Conservation (phyloP, 2,113 vertebrate genomes). For the Ochotona curzoniae region DNA sequence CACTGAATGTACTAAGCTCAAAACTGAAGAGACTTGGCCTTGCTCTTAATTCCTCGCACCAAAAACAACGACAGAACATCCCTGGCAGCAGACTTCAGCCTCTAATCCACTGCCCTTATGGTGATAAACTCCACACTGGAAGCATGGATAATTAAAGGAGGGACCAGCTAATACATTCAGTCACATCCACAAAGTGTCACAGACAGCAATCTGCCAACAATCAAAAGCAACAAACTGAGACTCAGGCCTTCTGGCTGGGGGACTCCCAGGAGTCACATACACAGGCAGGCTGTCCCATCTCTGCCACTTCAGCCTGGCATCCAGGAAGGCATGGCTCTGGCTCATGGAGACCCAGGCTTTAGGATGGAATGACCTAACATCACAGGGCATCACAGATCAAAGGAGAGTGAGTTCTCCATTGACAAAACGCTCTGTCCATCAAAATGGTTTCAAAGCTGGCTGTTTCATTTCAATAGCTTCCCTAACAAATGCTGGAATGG, state of each 20-base stretch:
- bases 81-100: slow-evolving; percentile 39
- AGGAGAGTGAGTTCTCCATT: neutral
- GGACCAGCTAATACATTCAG: neutral
- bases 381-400: neutral
- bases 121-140: slow-evolving; percentile 46
- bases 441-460: neutral
- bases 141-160: slow-evolving; percentile 29
- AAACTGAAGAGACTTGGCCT: neutral
- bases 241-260: neutral
- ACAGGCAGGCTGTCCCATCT: neutral
- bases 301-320: neutral
- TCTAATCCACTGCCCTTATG: slow-evolving; percentile 49
- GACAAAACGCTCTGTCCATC: neutral
- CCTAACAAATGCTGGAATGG: slow-evolving; percentile 32
- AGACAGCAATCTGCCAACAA: slow-evolving; percentile 1
- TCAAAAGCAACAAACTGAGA: slow-evolving; percentile 48
- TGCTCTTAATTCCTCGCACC: slow-evolving; percentile 21
- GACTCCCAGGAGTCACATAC: neutral
- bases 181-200: slow-evolving; percentile 35
- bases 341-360: neutral
- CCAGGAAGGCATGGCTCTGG: neutral
- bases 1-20: neutral
- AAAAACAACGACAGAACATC: slow-evolving; percentile 60
- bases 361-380: neutral
- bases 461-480: slow-evolving; percentile 14